Percentiles rank a stretch among this genome's conserved stretches.
Evolutionary conservation across 2,113 vertebrate species (phyloP).

Genomic region (Anas platyrhynchos): DNA sequence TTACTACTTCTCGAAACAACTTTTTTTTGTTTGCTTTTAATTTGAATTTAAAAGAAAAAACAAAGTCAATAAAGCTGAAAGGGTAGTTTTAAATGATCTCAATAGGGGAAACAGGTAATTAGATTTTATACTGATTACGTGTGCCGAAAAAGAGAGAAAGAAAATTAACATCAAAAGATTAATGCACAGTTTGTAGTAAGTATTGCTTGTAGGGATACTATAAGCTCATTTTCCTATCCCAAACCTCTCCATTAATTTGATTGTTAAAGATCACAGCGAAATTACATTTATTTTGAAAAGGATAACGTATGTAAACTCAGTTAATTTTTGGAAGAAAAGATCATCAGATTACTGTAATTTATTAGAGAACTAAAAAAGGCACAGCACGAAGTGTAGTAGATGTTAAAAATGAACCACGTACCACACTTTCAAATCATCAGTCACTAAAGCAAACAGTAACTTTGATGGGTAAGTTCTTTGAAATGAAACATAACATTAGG

Average conservation of each 20-base stretch:
- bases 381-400: neutral
- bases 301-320: conserved; percentile 22
- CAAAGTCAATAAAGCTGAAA: conserved; percentile 56
- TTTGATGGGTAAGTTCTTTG: neutral
- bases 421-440: neutral
- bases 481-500: neutral
- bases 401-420: neutral
- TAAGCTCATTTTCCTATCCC: conserved; percentile 24
- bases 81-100: conserved; percentile 62
- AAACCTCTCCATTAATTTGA: conserved; percentile 44
- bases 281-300: conserved; percentile 18
- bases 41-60: conserved; percentile 2
- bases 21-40: neutral
- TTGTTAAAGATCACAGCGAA: conserved; percentile 66
- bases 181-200: conserved; percentile 46
- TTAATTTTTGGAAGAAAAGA: conserved; percentile 13
- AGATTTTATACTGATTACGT: conserved; percentile 54
- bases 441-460: neutral
- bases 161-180: conserved; percentile 60
- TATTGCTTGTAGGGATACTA: conserved; percentile 34
- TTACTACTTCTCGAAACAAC: conserved; percentile 24
- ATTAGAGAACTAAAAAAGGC: neutral
- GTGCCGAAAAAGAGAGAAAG: conserved; percentile 58
- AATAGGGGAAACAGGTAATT: conserved; percentile 51
- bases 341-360: neutral